Percentiles rank a stretch among this genome's conserved stretches.
These are phyloP conservation scores for Fragum fragum DNA, from an alignment of 2,888 invertebrate species.

Conservation along the genomic window DNA sequence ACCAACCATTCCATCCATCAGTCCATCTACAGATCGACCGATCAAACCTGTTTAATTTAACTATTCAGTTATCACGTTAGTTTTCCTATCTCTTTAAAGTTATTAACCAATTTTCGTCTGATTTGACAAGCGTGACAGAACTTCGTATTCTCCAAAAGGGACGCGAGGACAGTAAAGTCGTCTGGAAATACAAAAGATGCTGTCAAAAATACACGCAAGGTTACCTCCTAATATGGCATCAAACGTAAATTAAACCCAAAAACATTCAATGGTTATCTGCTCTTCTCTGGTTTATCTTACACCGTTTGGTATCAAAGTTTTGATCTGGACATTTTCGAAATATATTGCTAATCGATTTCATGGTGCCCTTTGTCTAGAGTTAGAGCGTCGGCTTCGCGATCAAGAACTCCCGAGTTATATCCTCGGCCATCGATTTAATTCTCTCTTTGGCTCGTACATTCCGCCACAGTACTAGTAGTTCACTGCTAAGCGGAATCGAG, in stretches of 20 bases:
- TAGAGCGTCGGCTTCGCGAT: too few relatives aligned
- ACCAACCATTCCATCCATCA: too few relatives aligned
- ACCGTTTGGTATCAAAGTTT: background rate
- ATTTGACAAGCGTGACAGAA: slow-evolving; percentile 14
- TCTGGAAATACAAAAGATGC: slow-evolving; percentile 16
- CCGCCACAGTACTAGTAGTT: too few relatives aligned
- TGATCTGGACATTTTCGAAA: too few relatives aligned
- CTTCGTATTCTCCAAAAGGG: background rate
- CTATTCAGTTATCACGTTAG: background rate
- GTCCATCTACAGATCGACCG: too few relatives aligned
- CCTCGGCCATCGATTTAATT: too few relatives aligned
- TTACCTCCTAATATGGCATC: slow-evolving; percentile 10
- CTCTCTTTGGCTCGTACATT: too few relatives aligned
- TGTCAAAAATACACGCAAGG: slow-evolving; percentile 24
- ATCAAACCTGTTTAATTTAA: too few relatives aligned
- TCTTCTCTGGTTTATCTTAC: background rate
- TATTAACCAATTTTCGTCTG: background rate
- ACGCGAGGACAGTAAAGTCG: background rate
- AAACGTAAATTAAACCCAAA: slow-evolving; percentile 10
- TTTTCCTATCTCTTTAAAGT: background rate
- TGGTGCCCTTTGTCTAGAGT: too few relatives aligned
- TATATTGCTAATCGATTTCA: too few relatives aligned
- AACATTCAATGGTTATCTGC: background rate
- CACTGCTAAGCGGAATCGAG: too few relatives aligned
- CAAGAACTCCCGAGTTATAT: too few relatives aligned